These are phyloP conservation scores for Allygus modestus DNA, from an alignment of 2,888 invertebrate species.

Conservation along the genomic window DNA sequence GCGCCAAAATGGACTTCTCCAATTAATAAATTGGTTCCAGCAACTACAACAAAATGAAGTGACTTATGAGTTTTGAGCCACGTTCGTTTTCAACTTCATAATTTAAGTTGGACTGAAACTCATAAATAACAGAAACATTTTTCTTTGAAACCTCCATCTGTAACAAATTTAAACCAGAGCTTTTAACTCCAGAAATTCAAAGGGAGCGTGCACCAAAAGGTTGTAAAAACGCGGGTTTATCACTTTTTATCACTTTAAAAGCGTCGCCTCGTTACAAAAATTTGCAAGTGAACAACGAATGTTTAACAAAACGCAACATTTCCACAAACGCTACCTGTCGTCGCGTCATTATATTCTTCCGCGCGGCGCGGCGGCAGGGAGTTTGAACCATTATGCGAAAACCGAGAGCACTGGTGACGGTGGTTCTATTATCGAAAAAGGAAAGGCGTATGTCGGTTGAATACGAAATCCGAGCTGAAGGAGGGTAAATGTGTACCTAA, in stretches of 20 bases:
- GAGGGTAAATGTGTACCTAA: neutral
- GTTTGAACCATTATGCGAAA: neutral
- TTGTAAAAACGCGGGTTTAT: slow-evolving; percentile 7
- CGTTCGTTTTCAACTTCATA: neutral
- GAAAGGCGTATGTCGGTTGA: slow-evolving; percentile 1
- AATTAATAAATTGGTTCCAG: no score
- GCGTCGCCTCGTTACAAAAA: slow-evolving; percentile 35
- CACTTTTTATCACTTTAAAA: slow-evolving; percentile 22
- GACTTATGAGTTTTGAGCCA: no score
- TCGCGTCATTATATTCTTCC: slow-evolving; percentile 40
- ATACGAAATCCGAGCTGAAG: neutral
- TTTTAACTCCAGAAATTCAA: neutral
- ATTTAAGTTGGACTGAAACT: neutral
- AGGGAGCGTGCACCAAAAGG: neutral
- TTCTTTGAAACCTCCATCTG: neutral
- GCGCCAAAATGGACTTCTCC: no score
- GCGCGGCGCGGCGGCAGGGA: neutral
- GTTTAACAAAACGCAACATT: slow-evolving; percentile 24
- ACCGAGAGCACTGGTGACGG: neutral
- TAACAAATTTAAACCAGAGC: slow-evolving; percentile 1
- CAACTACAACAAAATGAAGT: no score
- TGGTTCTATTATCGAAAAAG: neutral
- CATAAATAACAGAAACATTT: slow-evolving; percentile 19
- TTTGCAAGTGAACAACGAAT: slow-evolving; percentile 21
- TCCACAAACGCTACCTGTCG: neutral